Base-by-base conservation (phyloP, 1,140 invertebrate genomes). In the Scaptomyza hsui region DNA sequence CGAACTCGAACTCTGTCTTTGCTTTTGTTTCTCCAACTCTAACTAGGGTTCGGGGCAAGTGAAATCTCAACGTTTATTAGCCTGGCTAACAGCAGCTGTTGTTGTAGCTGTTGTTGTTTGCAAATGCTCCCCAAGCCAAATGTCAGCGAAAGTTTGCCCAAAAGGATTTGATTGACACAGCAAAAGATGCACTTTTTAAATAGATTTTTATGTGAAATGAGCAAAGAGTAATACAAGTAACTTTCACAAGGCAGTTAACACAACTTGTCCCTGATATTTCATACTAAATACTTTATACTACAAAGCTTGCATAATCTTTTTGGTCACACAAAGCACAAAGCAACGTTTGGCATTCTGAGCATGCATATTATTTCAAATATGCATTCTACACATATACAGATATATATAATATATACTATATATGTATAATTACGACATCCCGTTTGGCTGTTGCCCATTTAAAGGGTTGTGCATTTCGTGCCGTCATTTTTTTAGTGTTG, bases 21-120 rank as follows among this genome's bases (percentile, higher is more conserved):
- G 12, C 15, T 6, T 29, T 6, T 29, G 7, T 37, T 37, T 37
- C 35, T 47, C 4, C 16, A 16, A 5, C 32, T 42, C 10, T 35
- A 60, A 55, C 19, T 42, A 47, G 24, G 48, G 56, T 67, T 45
- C 24, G 41, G 57, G 41, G 47, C 72, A 79, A 83, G 80, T 82
- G 79, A 82, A 82, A 82, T 82, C 78, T 49, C 51, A 45, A 37
- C 48, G 41, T 48, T 42, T 49, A 44, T 26, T 57, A 57, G 63
- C 52, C 62, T n/a, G 52, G 51, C 35, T 29, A 41, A 57, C 64
- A 65, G 44, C 53, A 37, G 32, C 32, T 4, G 32, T 5, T n/a
- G 32, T 12, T n/a, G 10, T 10, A 9, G 29, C 29, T 10, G 29
- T 10, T 32, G 3, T 9, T 29, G 26, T 69, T 65, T 57, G 53